phyloP scores from a whole-genome alignment of 2,113 vertebrate genomes.

The Urocynchramus pylzowi region DNA sequence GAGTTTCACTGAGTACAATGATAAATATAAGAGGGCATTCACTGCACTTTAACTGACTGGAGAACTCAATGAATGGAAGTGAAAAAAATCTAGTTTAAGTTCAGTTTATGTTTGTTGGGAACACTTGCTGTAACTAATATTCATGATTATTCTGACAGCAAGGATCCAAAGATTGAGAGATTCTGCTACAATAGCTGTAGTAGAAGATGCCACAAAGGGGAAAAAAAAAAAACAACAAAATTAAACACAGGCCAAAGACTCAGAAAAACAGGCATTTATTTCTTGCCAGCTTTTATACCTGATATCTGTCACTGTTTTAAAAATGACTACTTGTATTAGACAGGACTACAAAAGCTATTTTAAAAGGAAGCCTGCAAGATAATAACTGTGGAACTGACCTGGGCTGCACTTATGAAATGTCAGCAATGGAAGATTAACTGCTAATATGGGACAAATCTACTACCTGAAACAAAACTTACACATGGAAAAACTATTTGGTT shows the following conservation, averaged over 20 bases:
- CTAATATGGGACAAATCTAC: background rate
- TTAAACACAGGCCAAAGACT: background rate
- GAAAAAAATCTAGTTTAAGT: background rate
- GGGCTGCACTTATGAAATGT: background rate
- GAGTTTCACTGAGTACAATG: background rate
- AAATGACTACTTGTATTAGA: background rate
- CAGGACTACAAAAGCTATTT: background rate
- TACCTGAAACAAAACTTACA: background rate
- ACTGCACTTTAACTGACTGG: background rate
- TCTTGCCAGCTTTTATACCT: background rate
- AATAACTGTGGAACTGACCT: background rate
- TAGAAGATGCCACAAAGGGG: background rate
- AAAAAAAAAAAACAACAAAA: background rate
- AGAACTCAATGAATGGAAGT: background rate
- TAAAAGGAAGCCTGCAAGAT: background rate
- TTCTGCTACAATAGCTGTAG: background rate
- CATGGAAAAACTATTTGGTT: background rate
- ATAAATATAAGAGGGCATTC: background rate
- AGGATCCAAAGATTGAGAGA: background rate
- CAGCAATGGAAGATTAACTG: background rate
- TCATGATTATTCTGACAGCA: background rate
- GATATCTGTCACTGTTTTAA: background rate
- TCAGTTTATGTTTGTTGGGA: background rate
- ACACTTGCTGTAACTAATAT: background rate
- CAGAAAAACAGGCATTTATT: background rate